Conservation (phyloP, 2,888 invertebrate genomes). For the Drosophila trichaetosa region DNA sequence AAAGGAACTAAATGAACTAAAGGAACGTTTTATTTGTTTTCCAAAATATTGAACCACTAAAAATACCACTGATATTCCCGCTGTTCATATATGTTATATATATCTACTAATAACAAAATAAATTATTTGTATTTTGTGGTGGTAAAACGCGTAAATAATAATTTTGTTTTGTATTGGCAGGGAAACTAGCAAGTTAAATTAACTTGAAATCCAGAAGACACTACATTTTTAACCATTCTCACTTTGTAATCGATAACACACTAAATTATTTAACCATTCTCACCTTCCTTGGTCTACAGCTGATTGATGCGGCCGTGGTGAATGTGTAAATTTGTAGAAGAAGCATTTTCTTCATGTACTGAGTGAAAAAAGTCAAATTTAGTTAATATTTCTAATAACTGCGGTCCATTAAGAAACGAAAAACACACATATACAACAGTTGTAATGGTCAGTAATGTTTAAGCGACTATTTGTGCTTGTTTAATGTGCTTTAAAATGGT, state of each 20-base stretch:
- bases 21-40: neutral
- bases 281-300: neutral
- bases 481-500: neutral
- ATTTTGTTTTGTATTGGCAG: neutral
- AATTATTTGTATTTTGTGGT: neutral
- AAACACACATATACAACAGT: constrained; percentile 15
- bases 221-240: constrained; percentile 16
- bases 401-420: constrained; percentile 5
- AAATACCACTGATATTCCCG: constrained; percentile 5
- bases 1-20: constrained; percentile 4
- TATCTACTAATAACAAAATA: neutral
- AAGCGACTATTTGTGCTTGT: neutral
- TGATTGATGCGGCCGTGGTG: constrained; percentile 14
- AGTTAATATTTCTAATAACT: constrained; percentile 19
- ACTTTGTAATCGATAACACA: constrained; percentile 7
- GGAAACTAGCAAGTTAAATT: neutral
- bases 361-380: constrained; percentile 61
- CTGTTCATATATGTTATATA: neutral
- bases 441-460: constrained; percentile 52
- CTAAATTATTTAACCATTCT: constrained; percentile 13
- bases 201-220: neutral
- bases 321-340: constrained; percentile 47
- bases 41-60: constrained; percentile 9
- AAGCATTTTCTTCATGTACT: constrained; percentile 44
- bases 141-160: neutral